These are phyloP conservation scores for Galeopterus variegatus DNA, from an alignment of 2,113 vertebrate genomes.

Conservation along the genomic window DNA sequence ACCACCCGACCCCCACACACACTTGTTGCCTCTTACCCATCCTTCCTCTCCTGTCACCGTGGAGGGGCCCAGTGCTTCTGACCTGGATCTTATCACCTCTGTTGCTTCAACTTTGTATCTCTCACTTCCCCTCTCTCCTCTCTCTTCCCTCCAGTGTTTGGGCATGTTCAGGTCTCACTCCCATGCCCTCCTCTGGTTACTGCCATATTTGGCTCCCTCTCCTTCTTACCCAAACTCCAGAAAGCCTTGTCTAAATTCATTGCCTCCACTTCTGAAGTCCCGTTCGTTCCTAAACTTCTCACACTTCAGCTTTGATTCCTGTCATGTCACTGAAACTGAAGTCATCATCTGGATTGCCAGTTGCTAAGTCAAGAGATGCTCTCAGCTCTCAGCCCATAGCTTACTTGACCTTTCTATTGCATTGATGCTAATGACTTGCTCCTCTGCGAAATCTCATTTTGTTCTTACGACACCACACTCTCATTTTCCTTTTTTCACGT, in stretches of 20 bases:
- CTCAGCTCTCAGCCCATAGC: background rate
- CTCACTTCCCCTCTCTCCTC: background rate
- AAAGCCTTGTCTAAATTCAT: background rate
- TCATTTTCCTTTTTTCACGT: background rate
- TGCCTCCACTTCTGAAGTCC: conserved; percentile 35
- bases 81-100: background rate
- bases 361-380: background rate
- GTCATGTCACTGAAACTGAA: background rate
- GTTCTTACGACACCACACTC: background rate
- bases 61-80: no score
- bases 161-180: background rate
- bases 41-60: background rate
- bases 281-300: background rate
- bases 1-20: background rate
- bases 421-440: background rate
- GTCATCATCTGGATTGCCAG: no score
- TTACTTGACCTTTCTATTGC: background rate
- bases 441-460: conserved; percentile 1
- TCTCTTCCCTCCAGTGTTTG: background rate
- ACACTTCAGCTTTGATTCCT: background rate
- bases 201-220: background rate
- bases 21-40: background rate
- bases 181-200: background rate
- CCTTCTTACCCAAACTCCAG: background rate
- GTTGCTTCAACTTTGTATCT: background rate